Percentiles rank a stretch among this genome's conserved stretches.
phyloP scores from a whole-genome alignment of 2,888 invertebrate genomes.

The Poecilus cupreus region DNA sequence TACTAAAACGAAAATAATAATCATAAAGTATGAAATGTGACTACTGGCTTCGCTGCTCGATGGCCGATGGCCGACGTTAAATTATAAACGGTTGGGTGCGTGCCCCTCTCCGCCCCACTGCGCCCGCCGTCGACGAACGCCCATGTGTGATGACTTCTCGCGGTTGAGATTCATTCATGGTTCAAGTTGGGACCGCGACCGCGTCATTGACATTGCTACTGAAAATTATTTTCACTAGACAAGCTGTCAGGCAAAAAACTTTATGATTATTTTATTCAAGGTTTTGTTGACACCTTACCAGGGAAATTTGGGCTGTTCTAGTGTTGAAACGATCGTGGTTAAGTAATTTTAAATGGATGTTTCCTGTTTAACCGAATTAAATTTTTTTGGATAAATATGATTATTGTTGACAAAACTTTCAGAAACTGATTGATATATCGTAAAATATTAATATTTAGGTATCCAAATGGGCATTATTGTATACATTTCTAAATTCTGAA shows the following conservation, averaged over 20 bases:
- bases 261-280: conserved; percentile 26
- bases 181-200: not conserved
- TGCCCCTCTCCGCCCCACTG: not conserved
- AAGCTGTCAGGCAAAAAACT: conserved; percentile 15
- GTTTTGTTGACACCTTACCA: not conserved
- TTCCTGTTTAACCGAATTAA: conserved; percentile 1
- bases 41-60: conserved; percentile 68
- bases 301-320: conserved; percentile 10
- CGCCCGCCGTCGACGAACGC: not conserved
- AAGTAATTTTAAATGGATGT: not conserved
- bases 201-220: conserved; percentile 33
- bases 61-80: conserved; percentile 12
- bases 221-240: conserved; percentile 36
- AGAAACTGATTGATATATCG: too few relatives aligned
- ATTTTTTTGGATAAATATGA: not conserved
- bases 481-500: too few relatives aligned
- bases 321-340: not conserved
- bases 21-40: conserved; percentile 72
- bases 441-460: too few relatives aligned
- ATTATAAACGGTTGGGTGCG: conserved; percentile 40
- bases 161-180: conserved; percentile 24
- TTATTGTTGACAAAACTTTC: too few relatives aligned
- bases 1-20: conserved; percentile 73
- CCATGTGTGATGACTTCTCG: conserved; percentile 30
- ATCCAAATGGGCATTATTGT: too few relatives aligned